phyloP scores from a whole-genome alignment of 2,888 invertebrate genomes.

The Aphidius colemani region DNA sequence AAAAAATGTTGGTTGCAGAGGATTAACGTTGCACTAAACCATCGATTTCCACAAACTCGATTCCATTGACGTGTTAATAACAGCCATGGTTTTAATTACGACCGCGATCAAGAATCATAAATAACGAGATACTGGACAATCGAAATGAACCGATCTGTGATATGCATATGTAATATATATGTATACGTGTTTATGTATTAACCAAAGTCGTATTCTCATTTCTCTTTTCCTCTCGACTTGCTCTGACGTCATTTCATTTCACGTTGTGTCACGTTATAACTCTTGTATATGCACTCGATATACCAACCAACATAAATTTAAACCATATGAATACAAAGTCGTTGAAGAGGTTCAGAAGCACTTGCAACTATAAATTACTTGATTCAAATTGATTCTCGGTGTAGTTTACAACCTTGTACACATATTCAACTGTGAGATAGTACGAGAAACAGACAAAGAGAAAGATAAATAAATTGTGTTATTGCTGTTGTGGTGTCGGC shows the following conservation, averaged over 20 bases:
- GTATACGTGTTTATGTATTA: not conserved
- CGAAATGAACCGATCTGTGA: slow-evolving; percentile 21
- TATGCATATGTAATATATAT: not conserved
- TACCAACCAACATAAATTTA: slow-evolving; percentile 29
- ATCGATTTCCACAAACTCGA: slow-evolving; percentile 19
- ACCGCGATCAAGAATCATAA: slow-evolving; percentile 18
- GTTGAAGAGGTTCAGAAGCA: slow-evolving; percentile 28
- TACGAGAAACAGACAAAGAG: not conserved
- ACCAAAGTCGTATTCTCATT: not conserved
- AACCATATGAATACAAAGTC: slow-evolving; percentile 32
- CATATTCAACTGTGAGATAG: not conserved
- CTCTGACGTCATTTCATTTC: slow-evolving; percentile 12
- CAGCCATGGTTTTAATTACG: slow-evolving; percentile 27
- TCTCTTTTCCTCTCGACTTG: slow-evolving; percentile 4
- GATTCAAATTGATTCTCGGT: slow-evolving; percentile 31
- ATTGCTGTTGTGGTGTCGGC: too few relatives aligned
- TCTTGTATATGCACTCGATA: slow-evolving; percentile 29
- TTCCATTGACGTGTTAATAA: slow-evolving; percentile 28
- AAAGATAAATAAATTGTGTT: not conserved
- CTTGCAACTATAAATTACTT: slow-evolving; percentile 31
- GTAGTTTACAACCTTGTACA: slow-evolving; percentile 29
- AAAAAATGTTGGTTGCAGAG: slow-evolving; percentile 3
- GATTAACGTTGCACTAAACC: slow-evolving; percentile 10
- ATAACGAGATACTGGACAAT: slow-evolving; percentile 23
- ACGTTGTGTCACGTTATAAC: slow-evolving; percentile 25